Conservation (phyloP, 2,888 invertebrate genomes). For the Rotaria socialis region DNA sequence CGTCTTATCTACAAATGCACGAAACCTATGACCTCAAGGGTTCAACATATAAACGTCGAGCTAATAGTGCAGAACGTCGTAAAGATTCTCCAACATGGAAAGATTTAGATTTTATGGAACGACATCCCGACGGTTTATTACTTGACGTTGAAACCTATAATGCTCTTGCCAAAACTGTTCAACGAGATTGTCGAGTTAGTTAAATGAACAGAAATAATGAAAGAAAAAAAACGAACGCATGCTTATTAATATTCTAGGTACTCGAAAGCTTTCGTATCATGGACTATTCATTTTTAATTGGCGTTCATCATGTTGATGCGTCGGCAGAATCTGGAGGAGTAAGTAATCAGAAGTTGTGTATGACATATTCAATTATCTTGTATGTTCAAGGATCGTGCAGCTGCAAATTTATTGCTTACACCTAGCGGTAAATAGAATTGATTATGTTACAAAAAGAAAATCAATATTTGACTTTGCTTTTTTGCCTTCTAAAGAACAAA, state of each 20-base stretch:
- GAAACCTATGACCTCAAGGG: constrained; percentile 98
- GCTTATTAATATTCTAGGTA: constrained; percentile 57
- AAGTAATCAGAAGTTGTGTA: not conserved
- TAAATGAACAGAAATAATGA: not conserved
- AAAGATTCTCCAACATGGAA: constrained; percentile 91
- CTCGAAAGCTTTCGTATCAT: constrained; percentile 79
- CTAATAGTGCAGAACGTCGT: constrained; percentile 81
- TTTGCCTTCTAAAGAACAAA: not conserved
- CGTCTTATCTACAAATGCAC: constrained; percentile 85
- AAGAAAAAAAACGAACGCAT: not conserved
- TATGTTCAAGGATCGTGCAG: not conserved
- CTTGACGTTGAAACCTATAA: constrained; percentile 91
- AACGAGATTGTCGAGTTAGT: constrained; percentile 73
- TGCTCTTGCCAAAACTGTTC: constrained; percentile 90
- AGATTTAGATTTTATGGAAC: constrained; percentile 95
- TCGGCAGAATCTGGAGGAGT: not conserved
- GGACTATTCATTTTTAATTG: constrained; percentile 95
- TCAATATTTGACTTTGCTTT: not conserved
- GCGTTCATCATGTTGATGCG: constrained; percentile 83
- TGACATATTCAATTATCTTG: not conserved
- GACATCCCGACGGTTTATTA: constrained; percentile 85
- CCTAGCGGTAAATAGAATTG: not conserved
- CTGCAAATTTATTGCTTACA: not conserved
- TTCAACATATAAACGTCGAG: constrained; percentile 96
- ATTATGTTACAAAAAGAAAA: not conserved